Evolutionary conservation across 2,113 vertebrate genomes (phyloP), one percentile per base, ranked within the genome.

Genomic region (Calidris pugnax): DNA sequence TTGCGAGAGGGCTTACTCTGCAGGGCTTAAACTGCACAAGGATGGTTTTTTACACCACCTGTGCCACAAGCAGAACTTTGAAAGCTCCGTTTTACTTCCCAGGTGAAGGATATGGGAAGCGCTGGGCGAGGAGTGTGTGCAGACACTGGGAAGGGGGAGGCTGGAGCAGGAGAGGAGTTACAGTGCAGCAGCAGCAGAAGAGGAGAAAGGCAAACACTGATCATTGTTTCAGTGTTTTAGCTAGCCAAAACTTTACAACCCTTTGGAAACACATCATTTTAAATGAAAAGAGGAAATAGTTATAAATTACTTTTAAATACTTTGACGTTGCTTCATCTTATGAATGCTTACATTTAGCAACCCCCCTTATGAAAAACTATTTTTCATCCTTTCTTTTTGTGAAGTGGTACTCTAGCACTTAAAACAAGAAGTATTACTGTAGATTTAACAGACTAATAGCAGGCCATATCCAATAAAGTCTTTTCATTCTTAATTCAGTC

Each of bases 51-150:
- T 30, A 72, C 15, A 47, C 17, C 19, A 39, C 2, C 37, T 30
- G 10, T 8, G 12, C 30, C 10, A 60, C 35, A 75, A 63, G 12
- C 22, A 50, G 43, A 79, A 82, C 20, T 64, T 48, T 6, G 3
- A 33, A 79, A 89, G 13, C 48, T 35, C 5, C 23, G 21, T 8
- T 55, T 60, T 60, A 56, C 16, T 30, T 64, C 21, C 37, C 35
- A 60, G 20, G 32, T 17, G 69, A 47, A 71, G 47, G 10, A 15
- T 16, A 14, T 24, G 5, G 1, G 26, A 78, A 53, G 23, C 2
- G 4, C 11, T 11, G 26, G 30, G 63, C 50, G 0, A 0, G 26
- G 12, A 47, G 33, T 10, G 12, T 1, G 4, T 2, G 2, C 5
- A 27, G 12, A 27, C 0, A 1, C 26, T 57, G 17, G 18, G 16